These are phyloP conservation scores for Plemyria rubiginata DNA, from an alignment of 2,888 invertebrate genomes.

Conservation along the genomic window DNA sequence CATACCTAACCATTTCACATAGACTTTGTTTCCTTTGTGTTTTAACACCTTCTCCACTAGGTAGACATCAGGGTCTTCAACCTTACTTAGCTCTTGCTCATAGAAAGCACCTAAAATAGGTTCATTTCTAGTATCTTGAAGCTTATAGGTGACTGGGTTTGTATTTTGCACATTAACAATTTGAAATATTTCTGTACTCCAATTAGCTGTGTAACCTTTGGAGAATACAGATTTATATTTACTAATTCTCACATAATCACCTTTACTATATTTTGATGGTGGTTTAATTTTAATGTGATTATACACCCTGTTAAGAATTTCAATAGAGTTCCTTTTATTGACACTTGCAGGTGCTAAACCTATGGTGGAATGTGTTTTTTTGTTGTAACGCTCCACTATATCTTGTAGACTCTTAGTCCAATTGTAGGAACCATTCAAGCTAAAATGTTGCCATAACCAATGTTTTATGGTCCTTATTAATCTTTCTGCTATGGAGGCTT, in stretches of 20 bases:
- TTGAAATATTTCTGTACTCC: constrained; percentile 52
- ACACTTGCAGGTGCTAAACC: constrained; percentile 14
- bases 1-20: constrained; percentile 17
- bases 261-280: constrained; percentile 38
- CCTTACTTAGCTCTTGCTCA: constrained; percentile 51
- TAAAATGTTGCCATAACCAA: constrained; percentile 16
- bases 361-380: constrained; percentile 3
- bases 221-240: constrained; percentile 41
- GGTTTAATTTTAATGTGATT: constrained; percentile 22
- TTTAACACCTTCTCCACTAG: constrained; percentile 48
- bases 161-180: constrained; percentile 43
- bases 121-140: constrained; percentile 47
- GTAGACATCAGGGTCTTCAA: constrained; percentile 50
- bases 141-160: constrained; percentile 43
- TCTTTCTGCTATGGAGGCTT: constrained; percentile 15
- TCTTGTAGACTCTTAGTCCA: background rate
- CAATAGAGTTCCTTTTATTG: constrained; percentile 13
- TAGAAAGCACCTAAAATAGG: constrained; percentile 54
- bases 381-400: constrained; percentile 7
- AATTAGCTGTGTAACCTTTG: constrained; percentile 51
- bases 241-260: constrained; percentile 44
- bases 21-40: constrained; percentile 6
- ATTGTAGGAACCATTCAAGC: constrained; percentile 10
- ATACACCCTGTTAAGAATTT: constrained; percentile 17
- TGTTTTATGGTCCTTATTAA: constrained; percentile 16